A percentile compares a stretch with the other conserved stretches of the same genome.
Evolutionary conservation across 2,888 invertebrate genomes (phyloP).

Genomic region (Tridacna gigas): DNA sequence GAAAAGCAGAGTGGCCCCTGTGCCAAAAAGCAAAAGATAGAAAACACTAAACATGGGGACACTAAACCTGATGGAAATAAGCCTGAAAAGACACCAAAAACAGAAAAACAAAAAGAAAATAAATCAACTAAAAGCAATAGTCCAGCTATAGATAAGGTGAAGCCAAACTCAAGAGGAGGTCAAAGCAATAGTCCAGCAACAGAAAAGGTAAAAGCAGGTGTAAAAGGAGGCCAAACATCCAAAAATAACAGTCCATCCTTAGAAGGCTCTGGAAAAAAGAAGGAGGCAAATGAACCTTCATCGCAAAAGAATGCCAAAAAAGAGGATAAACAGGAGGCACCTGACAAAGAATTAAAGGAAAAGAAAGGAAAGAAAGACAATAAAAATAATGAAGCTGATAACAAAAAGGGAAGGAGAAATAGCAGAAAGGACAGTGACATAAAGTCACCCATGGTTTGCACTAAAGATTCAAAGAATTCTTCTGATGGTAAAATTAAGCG

Average conservation of each 20-base stretch:
- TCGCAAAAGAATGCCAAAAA: not conserved
- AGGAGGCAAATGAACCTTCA: not conserved
- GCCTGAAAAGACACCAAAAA: slow-evolving; percentile 32
- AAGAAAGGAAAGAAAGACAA: not conserved
- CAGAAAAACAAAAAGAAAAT: slow-evolving; percentile 14
- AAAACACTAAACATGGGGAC: slow-evolving; percentile 24
- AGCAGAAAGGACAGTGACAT: slow-evolving; percentile 8
- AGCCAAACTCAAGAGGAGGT: not conserved
- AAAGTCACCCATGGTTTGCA: not conserved
- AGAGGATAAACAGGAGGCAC: not conserved
- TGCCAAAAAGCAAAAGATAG: slow-evolving; percentile 63
- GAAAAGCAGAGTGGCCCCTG: slow-evolving; percentile 68
- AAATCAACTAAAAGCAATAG: slow-evolving; percentile 7
- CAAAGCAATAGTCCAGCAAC: not conserved
- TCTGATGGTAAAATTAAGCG: slow-evolving; percentile 16
- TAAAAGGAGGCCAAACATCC: not conserved
- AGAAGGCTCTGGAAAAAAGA: not conserved
- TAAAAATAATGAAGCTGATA: not conserved
- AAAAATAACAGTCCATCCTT: slow-evolving; percentile 11
- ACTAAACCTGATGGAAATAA: slow-evolving; percentile 33
- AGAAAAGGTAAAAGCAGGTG: slow-evolving; percentile 12
- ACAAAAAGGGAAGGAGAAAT: slow-evolving; percentile 16
- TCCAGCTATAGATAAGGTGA: slow-evolving; percentile 6
- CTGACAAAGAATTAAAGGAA: not conserved
- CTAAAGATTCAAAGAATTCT: not conserved